Percentiles rank a stretch among this genome's conserved stretches.
These are phyloP conservation scores for Acleris holmiana DNA, from an alignment of 2,888 invertebrate genomes.

Conservation along the genomic window DNA sequence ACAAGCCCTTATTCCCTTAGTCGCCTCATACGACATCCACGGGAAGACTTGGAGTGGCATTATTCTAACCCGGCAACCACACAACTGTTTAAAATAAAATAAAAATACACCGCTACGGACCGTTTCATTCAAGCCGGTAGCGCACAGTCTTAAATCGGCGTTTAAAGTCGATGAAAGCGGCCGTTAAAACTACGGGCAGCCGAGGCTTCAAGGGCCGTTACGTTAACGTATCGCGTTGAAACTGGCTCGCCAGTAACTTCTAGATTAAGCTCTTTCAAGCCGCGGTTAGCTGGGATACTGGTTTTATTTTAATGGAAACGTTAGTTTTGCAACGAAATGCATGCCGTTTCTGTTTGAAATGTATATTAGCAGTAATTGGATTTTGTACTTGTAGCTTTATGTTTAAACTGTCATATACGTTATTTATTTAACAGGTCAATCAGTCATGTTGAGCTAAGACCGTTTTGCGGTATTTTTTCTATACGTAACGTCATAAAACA, in stretches of 20 bases:
- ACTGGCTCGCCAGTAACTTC: conserved; percentile 27
- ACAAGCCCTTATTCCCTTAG: too few species aligned
- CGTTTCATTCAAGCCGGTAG: conserved; percentile 6
- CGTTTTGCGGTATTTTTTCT: too few species aligned
- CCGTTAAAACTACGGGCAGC: conserved; percentile 31
- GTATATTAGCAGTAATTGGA: too few species aligned
- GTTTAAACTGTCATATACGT: too few species aligned
- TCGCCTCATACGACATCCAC: too few species aligned
- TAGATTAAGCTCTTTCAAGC: conserved; percentile 35
- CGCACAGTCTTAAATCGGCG: conserved; percentile 30
- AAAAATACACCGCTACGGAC: background rate
- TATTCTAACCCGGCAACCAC: too few species aligned
- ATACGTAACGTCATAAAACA: too few species aligned
- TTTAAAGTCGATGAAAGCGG: conserved; percentile 40
- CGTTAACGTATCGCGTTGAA: conserved; percentile 26
- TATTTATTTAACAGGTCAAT: too few species aligned
- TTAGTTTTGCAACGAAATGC: background rate
- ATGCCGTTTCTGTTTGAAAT: too few species aligned
- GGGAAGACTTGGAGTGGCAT: too few species aligned
- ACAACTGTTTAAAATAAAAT: conserved; percentile 15
- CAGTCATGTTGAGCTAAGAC: too few species aligned
- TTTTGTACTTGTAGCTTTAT: too few species aligned
- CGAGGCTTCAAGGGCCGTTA: conserved; percentile 32
- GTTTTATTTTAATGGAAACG: background rate
- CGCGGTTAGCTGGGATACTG: conserved; percentile 24